Evolutionary conservation across 1,140 invertebrate genomes (phyloP).

Genomic region (Apis dorsata): DNA sequence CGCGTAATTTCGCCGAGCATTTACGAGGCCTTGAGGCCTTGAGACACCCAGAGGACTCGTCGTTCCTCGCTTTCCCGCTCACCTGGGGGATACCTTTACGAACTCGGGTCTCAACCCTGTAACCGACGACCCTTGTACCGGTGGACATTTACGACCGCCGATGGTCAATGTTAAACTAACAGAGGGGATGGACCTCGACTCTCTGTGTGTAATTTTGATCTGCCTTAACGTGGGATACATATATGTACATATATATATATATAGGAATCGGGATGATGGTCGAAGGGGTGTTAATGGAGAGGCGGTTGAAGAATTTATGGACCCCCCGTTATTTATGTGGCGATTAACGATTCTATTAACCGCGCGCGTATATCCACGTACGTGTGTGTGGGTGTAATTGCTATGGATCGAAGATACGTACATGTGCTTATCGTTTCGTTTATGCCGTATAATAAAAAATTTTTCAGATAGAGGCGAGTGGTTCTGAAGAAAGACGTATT

Average conservation of each 20-base stretch:
- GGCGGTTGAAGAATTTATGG: neutral
- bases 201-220: conserved; percentile 8
- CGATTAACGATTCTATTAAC: neutral
- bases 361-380: neutral
- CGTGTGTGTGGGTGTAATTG: too few relatives aligned
- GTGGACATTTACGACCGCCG: conserved; percentile 58
- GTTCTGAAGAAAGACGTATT: too few relatives aligned
- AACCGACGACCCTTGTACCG: conserved; percentile 48
- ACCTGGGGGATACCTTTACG: conserved; percentile 52
- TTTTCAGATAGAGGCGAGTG: too few relatives aligned
- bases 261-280: neutral
- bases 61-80: conserved; percentile 39
- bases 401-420: too few relatives aligned
- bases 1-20: conserved; percentile 59
- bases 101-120: conserved; percentile 16
- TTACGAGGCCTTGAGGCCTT: conserved; percentile 50
- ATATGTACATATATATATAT: too few relatives aligned
- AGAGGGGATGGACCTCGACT: neutral
- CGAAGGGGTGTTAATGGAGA: neutral
- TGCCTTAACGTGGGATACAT: neutral
- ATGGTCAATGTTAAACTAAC: conserved; percentile 45
- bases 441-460: too few relatives aligned
- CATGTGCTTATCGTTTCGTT: too few relatives aligned
- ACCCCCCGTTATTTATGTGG: neutral
- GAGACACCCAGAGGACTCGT: conserved; percentile 54